phyloP scores from a whole-genome alignment of 2,113 vertebrate species.

The Rhadina sibilatrix region DNA sequence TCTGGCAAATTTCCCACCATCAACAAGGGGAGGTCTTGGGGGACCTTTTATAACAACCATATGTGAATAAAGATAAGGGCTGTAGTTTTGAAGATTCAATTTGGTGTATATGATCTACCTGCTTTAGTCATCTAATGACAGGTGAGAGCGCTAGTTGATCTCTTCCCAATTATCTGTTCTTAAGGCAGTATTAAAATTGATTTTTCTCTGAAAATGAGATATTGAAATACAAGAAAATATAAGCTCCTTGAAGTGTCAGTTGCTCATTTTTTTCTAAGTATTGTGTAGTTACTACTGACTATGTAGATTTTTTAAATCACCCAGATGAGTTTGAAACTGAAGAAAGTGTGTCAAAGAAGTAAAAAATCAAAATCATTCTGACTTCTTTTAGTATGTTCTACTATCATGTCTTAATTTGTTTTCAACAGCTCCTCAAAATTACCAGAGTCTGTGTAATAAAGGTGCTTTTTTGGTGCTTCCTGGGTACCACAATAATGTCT shows the following conservation, averaged over 20 bases:
- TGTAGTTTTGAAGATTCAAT: not conserved
- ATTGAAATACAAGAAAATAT: not conserved
- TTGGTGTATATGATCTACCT: fast-evolving
- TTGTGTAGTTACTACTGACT: not conserved
- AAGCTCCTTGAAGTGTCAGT: not conserved
- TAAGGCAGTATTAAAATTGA: not conserved
- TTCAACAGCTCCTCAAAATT: not conserved
- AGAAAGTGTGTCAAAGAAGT: no score
- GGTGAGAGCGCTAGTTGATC: no score
- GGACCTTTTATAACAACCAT: not conserved
- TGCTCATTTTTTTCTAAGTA: not conserved
- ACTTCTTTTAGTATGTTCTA: not conserved
- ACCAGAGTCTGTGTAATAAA: not conserved
- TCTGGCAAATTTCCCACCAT: not conserved
- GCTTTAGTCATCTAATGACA: not conserved
- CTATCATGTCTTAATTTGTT: not conserved
- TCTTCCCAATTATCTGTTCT: not conserved
- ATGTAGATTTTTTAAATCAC: not conserved
- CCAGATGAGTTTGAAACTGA: not conserved
- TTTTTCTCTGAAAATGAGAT: not conserved
- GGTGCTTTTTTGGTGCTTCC: not conserved
- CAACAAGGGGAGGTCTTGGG: not conserved
- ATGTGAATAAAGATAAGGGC: no score
- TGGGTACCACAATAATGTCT: not conserved
- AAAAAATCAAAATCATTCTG: not conserved